Percentiles rank a stretch among this genome's conserved stretches.
These are phyloP conservation scores for Limanda limanda DNA, from an alignment of 2,113 vertebrate species.

Conservation along the genomic window DNA sequence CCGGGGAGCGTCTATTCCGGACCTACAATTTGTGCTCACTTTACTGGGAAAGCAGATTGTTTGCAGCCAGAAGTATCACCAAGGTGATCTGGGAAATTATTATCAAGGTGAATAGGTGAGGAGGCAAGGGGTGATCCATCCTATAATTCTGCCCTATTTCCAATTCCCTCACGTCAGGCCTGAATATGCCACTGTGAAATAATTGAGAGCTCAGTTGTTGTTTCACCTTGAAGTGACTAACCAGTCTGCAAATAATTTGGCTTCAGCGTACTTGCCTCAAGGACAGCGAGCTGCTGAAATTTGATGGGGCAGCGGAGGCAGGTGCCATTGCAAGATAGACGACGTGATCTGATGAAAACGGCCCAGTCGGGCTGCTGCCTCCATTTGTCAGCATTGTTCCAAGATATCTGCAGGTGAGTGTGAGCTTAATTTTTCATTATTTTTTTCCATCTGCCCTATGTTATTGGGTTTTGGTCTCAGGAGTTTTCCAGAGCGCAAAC, in stretches of 20 bases:
- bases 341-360: conserved; percentile 68
- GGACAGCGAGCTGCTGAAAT: conserved; percentile 68
- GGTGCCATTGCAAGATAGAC: conserved; percentile 66
- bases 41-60: conserved; percentile 21
- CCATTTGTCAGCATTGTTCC: conserved; percentile 77
- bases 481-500: conserved; percentile 32
- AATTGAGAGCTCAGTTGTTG: conserved; percentile 75
- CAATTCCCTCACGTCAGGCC: conserved; percentile 53
- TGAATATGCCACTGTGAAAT: conserved; percentile 70
- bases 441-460: conserved; percentile 51
- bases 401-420: conserved; percentile 65
- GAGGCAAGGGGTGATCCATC: conserved; percentile 36
- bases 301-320: conserved; percentile 64
- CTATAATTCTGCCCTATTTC: conserved; percentile 52
- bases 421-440: conserved; percentile 69
- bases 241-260: conserved; percentile 71
- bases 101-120: conserved; percentile 59
- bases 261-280: conserved; percentile 66
- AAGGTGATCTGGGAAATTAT: conserved; percentile 56
- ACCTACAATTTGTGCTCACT: conserved; percentile 22
- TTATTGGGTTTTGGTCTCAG: conserved; percentile 50
- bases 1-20: conserved; percentile 19
- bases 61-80: conserved; percentile 35
- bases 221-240: conserved; percentile 79
- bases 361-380: conserved; percentile 46